Evolutionary conservation across 92 coral and sea anemone genomes (phyloP).

Genomic region (Meandrina meandrites): DNA sequence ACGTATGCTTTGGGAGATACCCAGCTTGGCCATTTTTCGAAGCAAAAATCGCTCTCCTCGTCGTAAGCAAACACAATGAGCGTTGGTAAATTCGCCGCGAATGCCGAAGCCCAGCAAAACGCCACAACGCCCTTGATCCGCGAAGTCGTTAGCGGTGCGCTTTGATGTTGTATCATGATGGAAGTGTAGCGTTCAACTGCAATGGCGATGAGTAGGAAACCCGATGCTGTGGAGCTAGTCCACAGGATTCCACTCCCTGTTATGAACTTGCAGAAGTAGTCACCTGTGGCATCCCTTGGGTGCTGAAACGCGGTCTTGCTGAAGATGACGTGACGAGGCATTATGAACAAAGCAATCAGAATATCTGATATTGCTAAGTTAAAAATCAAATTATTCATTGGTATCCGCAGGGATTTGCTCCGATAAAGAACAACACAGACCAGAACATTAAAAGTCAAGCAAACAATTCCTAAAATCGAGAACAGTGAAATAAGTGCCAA

Average conservation of each 20-base stretch:
- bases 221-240: conserved; percentile 73
- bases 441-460: conserved; percentile 56
- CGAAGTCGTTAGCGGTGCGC: conserved; percentile 34
- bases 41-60: conserved; percentile 47
- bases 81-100: conserved; percentile 61
- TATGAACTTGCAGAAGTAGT: conserved; percentile 67
- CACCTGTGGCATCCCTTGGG: conserved; percentile 50
- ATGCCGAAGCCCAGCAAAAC: conserved; percentile 62
- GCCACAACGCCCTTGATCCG: conserved; percentile 63
- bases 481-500: conserved; percentile 40
- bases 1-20: conserved; percentile 64
- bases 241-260: conserved; percentile 77
- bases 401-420: conserved; percentile 55
- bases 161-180: conserved; percentile 32
- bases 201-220: conserved; percentile 68
- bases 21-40: conserved; percentile 65
- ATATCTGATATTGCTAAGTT: conserved; percentile 71
- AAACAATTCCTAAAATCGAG: conserved; percentile 37
- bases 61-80: conserved; percentile 58
- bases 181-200: conserved; percentile 76
- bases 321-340: conserved; percentile 72
- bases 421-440: conserved; percentile 54
- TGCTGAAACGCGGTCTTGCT: conserved; percentile 51
- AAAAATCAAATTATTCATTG: conserved; percentile 68
- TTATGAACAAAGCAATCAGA: conserved; percentile 54